Evolutionary conservation across 2,888 invertebrate genomes (phyloP).

Genomic region (Diarsia dahlii): DNA sequence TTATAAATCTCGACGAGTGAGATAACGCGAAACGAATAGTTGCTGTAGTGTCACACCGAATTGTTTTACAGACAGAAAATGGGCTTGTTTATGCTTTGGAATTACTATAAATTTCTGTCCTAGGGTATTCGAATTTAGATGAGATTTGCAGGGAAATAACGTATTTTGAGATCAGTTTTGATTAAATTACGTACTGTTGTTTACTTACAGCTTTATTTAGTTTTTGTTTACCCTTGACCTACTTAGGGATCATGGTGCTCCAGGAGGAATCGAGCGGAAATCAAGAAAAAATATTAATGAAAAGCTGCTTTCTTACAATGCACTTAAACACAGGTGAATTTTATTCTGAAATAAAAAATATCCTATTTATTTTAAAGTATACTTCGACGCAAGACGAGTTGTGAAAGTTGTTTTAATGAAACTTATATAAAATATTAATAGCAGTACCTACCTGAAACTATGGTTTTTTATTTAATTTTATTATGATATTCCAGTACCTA

Average conservation of each 20-base stretch:
- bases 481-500: too few species aligned
- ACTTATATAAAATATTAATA: slow-evolving; percentile 30
- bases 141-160: slow-evolving; percentile 26
- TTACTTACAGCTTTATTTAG: background rate
- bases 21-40: slow-evolving; percentile 65
- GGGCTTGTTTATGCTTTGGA: slow-evolving; percentile 59
- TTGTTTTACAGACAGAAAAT: slow-evolving; percentile 65
- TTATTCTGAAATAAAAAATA: slow-evolving; percentile 3
- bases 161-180: slow-evolving; percentile 25
- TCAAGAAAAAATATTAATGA: background rate
- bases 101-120: slow-evolving; percentile 52
- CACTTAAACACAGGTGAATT: background rate
- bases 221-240: background rate
- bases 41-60: slow-evolving; percentile 54
- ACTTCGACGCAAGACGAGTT: background rate
- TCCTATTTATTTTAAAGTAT: background rate
- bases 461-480: background rate
- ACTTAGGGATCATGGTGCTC: background rate
- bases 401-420: slow-evolving; percentile 17
- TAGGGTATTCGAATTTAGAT: slow-evolving; percentile 29
- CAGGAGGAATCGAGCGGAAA: background rate
- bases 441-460: background rate
- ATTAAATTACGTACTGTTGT: background rate
- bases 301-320: background rate
- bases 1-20: slow-evolving; percentile 63